A percentile compares a stretch with the other conserved stretches of the same genome.
phyloP scores from a whole-genome alignment of 1,140 invertebrate species.

The Choristoneura fumiferana region DNA sequence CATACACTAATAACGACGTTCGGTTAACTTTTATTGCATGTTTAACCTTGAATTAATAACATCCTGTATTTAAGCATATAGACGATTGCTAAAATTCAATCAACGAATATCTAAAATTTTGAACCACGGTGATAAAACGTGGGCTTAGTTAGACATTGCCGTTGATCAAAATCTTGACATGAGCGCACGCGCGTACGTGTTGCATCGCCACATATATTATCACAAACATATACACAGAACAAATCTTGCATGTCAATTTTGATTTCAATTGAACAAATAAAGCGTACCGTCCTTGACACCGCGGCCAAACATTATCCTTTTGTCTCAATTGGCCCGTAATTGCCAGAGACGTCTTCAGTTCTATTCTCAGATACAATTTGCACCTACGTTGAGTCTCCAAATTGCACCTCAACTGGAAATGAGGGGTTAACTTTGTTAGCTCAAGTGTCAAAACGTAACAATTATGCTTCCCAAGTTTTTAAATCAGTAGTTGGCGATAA shows the following conservation, averaged over 20 bases:
- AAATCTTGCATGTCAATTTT: slow-evolving; percentile 66
- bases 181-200: background rate
- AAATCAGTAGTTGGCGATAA: slow-evolving; percentile 23
- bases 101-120: too few relatives aligned
- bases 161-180: too few relatives aligned
- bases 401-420: slow-evolving; percentile 62
- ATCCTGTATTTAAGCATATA: too few relatives aligned
- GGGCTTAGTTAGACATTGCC: too few relatives aligned
- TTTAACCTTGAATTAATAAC: too few relatives aligned
- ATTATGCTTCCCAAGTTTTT: background rate
- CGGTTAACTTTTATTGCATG: too few relatives aligned
- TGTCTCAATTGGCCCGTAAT: slow-evolving; percentile 74
- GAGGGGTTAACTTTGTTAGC: slow-evolving; percentile 38
- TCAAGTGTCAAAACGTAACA: background rate
- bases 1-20: too few relatives aligned
- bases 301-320: slow-evolving; percentile 76
- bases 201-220: background rate
- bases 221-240: slow-evolving; percentile 25
- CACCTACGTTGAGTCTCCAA: slow-evolving; percentile 59
- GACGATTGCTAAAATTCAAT: too few relatives aligned
- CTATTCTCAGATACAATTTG: slow-evolving; percentile 75
- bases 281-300: slow-evolving; percentile 63
- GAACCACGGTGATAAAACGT: too few relatives aligned
- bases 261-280: slow-evolving; percentile 65
- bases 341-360: slow-evolving; percentile 63